These are phyloP conservation scores for Lasioglossum zephyrum DNA, from an alignment of 2,888 invertebrate genomes.

Conservation along the genomic window DNA sequence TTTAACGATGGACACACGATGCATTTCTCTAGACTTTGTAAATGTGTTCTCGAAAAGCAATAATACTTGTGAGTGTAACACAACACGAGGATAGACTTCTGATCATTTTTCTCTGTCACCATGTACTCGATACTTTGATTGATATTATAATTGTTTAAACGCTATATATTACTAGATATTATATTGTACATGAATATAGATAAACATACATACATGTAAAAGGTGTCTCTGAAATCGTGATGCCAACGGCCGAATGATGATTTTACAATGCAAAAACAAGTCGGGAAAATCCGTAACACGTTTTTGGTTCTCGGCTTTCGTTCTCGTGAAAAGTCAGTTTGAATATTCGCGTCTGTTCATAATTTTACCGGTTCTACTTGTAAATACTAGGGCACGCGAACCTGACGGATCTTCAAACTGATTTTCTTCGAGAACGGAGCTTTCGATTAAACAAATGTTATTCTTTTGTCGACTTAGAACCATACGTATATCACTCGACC, in stretches of 20 bases:
- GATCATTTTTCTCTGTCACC: neutral
- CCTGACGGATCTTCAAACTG: neutral
- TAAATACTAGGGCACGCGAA: conserved; percentile 5
- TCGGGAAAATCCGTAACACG: neutral
- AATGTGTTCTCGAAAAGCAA: conserved; percentile 20
- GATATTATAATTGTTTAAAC: conserved; percentile 33
- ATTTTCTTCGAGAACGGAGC: neutral
- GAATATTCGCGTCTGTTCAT: neutral
- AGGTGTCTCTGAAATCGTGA: neutral
- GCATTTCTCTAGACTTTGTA: conserved; percentile 15
- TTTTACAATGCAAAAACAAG: neutral
- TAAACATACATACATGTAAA: neutral
- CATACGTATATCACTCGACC: neutral
- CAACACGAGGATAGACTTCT: neutral
- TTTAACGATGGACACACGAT: conserved; percentile 16
- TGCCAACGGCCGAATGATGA: neutral
- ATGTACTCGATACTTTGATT: conserved; percentile 6
- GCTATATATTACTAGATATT: conserved; percentile 3
- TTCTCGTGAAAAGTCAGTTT: neutral
- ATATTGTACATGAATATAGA: conserved; percentile 14
- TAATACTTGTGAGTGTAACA: conserved; percentile 25
- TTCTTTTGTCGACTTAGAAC: neutral
- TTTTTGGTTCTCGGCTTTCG: neutral
- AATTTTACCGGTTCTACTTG: conserved; percentile 5
- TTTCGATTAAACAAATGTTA: neutral